Evolutionary conservation across 2,113 vertebrate species (phyloP).

Genomic region (Octodon degus): DNA sequence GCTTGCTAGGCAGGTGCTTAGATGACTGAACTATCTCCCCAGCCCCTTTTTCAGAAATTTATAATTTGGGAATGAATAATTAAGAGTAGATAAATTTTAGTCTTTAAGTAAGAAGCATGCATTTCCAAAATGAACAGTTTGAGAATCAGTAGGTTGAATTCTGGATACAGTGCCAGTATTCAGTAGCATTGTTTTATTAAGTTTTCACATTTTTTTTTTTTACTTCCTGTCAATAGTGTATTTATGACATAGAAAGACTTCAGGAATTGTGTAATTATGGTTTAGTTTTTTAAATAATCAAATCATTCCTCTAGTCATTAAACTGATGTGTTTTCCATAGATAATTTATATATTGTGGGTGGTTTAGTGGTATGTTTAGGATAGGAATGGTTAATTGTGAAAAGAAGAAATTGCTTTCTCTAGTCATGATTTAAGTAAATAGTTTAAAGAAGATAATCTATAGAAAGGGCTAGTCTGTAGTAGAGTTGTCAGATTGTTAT

Average conservation of each 20-base stretch:
- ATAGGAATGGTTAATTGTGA: background rate
- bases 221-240: background rate
- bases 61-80: slow-evolving; percentile 4
- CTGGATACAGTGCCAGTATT: background rate
- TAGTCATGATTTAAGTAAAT: slow-evolving; percentile 22
- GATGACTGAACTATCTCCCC: too few species aligned
- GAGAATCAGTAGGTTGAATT: slow-evolving; percentile 24
- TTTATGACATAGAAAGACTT: slow-evolving; percentile 51
- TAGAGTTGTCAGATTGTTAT: slow-evolving; percentile 15
- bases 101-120: background rate
- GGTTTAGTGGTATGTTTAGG: slow-evolving; percentile 27
- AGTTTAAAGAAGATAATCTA: slow-evolving; percentile 10
- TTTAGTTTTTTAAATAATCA: slow-evolving; percentile 35
- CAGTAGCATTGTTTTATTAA: background rate
- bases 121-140: background rate
- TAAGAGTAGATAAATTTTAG: slow-evolving; percentile 3
- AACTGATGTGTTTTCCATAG: background rate
- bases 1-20: too few species aligned
- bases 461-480: background rate
- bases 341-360: background rate
- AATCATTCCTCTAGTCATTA: background rate
- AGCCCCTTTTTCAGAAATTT: slow-evolving; percentile 8
- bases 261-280: slow-evolving; percentile 32
- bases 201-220: background rate
- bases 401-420: slow-evolving; percentile 1